Percentiles rank a stretch among this genome's conserved stretches.
phyloP scores from a whole-genome alignment of 2,113 vertebrate species.

The Leptobrachium ailaonicum region DNA sequence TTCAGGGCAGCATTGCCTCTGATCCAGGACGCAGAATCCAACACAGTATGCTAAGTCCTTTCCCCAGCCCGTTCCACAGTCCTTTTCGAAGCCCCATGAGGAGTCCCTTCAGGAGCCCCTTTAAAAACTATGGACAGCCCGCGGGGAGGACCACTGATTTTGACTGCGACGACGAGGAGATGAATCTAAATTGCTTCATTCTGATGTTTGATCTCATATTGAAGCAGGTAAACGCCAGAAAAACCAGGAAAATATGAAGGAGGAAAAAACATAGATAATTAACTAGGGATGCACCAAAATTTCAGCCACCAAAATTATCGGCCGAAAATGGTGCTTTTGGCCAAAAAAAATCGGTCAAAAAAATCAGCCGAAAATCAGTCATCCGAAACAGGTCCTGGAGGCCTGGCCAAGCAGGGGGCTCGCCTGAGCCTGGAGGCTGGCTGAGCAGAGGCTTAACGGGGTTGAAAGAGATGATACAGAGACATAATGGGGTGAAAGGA shows the following conservation, averaged over 20 bases:
- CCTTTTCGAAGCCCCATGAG: slow-evolving; percentile 88
- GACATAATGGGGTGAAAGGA: no score
- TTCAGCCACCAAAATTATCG: no score
- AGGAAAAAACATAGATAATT: no score
- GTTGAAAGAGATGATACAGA: no score
- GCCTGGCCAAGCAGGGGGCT: no score
- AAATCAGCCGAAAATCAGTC: no score
- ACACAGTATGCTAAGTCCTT: slow-evolving; percentile 89
- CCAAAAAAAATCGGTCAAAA: no score
- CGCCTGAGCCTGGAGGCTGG: no score
- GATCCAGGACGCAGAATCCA: slow-evolving; percentile 90
- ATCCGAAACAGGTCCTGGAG: no score
- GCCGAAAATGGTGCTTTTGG: no score
- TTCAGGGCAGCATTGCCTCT: slow-evolving; percentile 90
- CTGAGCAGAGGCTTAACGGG: no score
- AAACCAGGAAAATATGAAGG: neutral
- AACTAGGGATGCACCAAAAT: no score
- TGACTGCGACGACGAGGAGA: slow-evolving; percentile 95
- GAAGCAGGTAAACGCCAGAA: slow-evolving; percentile 82
- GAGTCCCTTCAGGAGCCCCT: slow-evolving; percentile 84
- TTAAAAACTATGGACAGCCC: slow-evolving; percentile 90
- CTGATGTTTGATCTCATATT: slow-evolving; percentile 98
- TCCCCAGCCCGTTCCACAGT: slow-evolving; percentile 95
- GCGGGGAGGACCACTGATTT: slow-evolving; percentile 86
- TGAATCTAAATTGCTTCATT: slow-evolving; percentile 98